A percentile compares a stretch with the other conserved stretches of the same genome.
These are phyloP conservation scores for Lottia gigantea DNA, from an alignment of 2,888 invertebrate genomes.

Conservation along the genomic window DNA sequence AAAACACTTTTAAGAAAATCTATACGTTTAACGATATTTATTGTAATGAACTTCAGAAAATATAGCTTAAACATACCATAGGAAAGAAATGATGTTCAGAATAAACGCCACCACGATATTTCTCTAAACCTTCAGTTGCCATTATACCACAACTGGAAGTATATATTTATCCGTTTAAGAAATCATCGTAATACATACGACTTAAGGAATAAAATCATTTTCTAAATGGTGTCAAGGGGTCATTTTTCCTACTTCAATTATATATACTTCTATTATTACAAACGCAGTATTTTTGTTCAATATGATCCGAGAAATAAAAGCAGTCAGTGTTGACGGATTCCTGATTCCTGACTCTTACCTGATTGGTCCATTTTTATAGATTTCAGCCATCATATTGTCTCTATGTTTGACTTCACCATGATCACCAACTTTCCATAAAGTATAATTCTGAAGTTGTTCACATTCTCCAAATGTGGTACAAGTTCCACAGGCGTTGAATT, in stretches of 20 bases:
- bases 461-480: constrained; percentile 67
- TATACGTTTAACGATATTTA: too few species aligned
- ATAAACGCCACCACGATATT: constrained; percentile 61
- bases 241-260: neutral
- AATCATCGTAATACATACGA: too few species aligned
- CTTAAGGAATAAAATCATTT: too few species aligned
- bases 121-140: constrained; percentile 40
- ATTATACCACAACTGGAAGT: constrained; percentile 46
- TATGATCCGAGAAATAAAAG: too few species aligned
- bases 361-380: constrained; percentile 70
- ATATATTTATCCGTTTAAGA: neutral
- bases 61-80: constrained; percentile 29
- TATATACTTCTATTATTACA: too few species aligned
- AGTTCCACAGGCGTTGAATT: constrained; percentile 63
- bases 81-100: constrained; percentile 53
- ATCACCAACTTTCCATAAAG: constrained; percentile 69
- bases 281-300: too few species aligned
- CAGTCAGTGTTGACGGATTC: too few species aligned
- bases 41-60: too few species aligned
- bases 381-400: constrained; percentile 71
- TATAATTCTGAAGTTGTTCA: constrained; percentile 66
- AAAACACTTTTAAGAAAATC: too few species aligned
- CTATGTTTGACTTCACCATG: constrained; percentile 68
- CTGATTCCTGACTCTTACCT: constrained; percentile 50
- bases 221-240: too few species aligned